These are phyloP conservation scores for Mormyrus proboscirostris DNA, from an alignment of 2,797 vertebrate genomes.

Conservation along the genomic window DNA sequence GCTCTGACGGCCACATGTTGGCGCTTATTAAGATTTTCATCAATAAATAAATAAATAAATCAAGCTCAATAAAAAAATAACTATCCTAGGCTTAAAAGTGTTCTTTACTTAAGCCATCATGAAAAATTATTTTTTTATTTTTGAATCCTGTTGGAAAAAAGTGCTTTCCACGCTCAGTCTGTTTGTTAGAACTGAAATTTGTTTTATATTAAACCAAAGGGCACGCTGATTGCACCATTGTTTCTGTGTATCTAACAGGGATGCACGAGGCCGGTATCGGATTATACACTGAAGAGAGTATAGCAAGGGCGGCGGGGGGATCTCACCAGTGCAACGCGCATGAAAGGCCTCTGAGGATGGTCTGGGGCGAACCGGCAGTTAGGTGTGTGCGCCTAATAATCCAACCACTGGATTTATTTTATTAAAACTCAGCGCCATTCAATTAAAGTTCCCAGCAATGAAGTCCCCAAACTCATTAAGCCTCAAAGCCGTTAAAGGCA, in stretches of 20 bases:
- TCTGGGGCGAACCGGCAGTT: slow-evolving; percentile 8
- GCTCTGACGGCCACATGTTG: not conserved
- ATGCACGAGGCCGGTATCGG: not conserved
- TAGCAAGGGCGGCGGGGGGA: not conserved
- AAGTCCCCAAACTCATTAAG: slow-evolving; percentile 56
- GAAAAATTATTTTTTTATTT: not conserved
- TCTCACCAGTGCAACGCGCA: not conserved
- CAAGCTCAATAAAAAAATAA: not conserved
- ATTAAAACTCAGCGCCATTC: slow-evolving; percentile 46
- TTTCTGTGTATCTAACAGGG: not conserved
- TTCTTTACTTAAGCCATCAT: not conserved
- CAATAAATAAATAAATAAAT: not conserved
- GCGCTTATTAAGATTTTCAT: not conserved
- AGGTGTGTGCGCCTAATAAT: slow-evolving; percentile 25
- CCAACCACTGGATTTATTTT: slow-evolving; percentile 47
- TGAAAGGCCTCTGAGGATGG: slow-evolving; percentile 10
- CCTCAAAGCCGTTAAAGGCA: slow-evolving; percentile 52
- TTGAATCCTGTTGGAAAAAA: not conserved
- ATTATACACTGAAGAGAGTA: slow-evolving; percentile 11
- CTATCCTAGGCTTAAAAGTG: not conserved
- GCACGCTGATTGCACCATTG: not conserved
- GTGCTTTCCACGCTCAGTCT: not conserved
- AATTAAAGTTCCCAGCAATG: slow-evolving; percentile 55
- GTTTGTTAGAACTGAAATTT: not conserved
- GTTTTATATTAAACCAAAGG: not conserved